A percentile compares a stretch with the other conserved stretches of the same genome.
Evolutionary conservation across 2,113 vertebrate species (phyloP).

Genomic region (Perca fluviatilis): DNA sequence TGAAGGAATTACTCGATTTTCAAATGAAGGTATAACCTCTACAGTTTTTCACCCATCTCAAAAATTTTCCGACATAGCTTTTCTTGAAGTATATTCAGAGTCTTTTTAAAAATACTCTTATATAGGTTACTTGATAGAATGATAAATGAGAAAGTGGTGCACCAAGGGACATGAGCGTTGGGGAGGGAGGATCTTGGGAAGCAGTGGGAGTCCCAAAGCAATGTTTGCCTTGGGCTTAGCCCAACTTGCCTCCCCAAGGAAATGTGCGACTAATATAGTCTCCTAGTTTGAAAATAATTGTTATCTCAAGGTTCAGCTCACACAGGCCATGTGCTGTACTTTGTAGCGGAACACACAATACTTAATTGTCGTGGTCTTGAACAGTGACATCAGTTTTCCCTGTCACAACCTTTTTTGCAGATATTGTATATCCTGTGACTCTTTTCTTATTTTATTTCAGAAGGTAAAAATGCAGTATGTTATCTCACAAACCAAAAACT

Average conservation of each 20-base stretch:
- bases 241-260: conserved; percentile 39
- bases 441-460: not conserved
- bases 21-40: conserved; percentile 7
- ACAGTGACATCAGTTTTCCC: not conserved
- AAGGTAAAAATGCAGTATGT: not conserved
- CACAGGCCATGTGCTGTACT: not conserved
- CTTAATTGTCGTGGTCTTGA: not conserved
- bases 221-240: conserved; percentile 57
- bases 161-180: conserved; percentile 54
- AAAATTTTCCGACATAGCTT: not conserved
- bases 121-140: conserved; percentile 68
- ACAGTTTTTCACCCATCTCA: not conserved
- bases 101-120: conserved; percentile 40
- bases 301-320: conserved; percentile 29
- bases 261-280: conserved; percentile 40
- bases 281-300: conserved; percentile 54
- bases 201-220: conserved; percentile 49
- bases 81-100: conserved; percentile 26
- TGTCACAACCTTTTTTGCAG: not conserved
- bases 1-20: conserved; percentile 15
- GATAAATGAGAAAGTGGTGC: conserved; percentile 67
- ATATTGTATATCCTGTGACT: not conserved
- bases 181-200: conserved; percentile 40
- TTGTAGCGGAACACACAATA: conserved; percentile 1
- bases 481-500: not conserved